Evolutionary conservation across 2,888 invertebrate genomes (phyloP), one percentile per base, ranked within the genome.

Genomic region (Gortyna flavago): DNA sequence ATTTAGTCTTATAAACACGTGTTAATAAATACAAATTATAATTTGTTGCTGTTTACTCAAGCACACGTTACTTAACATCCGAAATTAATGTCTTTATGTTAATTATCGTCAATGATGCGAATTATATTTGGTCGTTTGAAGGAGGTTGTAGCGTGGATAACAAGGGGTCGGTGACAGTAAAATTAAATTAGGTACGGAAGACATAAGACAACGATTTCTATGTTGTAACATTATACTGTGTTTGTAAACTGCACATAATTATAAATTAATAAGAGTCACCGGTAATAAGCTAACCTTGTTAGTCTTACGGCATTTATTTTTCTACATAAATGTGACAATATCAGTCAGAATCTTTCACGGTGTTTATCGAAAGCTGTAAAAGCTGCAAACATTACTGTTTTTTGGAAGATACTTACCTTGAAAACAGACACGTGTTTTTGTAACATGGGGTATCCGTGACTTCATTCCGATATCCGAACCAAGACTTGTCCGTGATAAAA

Each of bases 231-330:
- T 73, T 77, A 85, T 75, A 72, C 48, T 18, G 32, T 62, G 41
- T 70, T 51, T 73, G 70, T 83, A 75, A 85, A 67, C 66, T 75
- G 59, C 48, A 44, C 74, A 69, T 80, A n/a, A n/a, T n/a, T n/a
- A 80, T 80, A 79, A 69, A 82, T 85, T 72, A 85, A 82, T 85
- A 73, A 62, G 71, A 76, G 57, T 54, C 74, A 25, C 41, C 67
- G 48, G 66, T 71, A 81, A 72, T 76, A 81, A 73, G 29, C 59
- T 66, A 16, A 67, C 70, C 72, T 85, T 83, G 77, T 72, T 74
- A 80, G 83, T 73, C 70, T 66, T 70, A 69, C 66, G 74, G 80
- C 13, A 74, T 75, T 73, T 64, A 73, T 78, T 77, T 77, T 75
- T 81, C 74, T 70, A 59, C 74, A 75, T 61, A 73, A 18, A 72